Conservation (phyloP, 2,113 vertebrate species). For the Helogale parvula region DNA sequence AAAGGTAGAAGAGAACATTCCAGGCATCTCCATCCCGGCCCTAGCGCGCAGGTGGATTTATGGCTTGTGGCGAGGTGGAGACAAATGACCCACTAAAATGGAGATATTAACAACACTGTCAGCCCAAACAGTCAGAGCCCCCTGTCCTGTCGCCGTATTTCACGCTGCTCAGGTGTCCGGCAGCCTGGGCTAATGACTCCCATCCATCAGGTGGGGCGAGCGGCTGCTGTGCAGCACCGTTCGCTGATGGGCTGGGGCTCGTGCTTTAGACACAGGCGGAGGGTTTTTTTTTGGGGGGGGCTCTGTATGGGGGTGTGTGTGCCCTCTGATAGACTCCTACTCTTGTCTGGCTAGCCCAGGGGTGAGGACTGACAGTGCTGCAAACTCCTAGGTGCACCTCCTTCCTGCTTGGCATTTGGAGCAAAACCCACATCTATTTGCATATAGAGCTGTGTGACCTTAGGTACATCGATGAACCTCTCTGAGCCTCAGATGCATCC, state of each 20-base stretch:
- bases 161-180: conserved; percentile 77
- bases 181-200: conserved; percentile 77
- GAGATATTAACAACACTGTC: conserved; percentile 79
- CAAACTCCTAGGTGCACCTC: background rate
- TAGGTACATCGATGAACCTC: background rate
- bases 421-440: background rate
- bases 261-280: conserved; percentile 48
- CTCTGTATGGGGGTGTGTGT: background rate
- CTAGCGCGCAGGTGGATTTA: conserved; percentile 64
- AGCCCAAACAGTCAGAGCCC: conserved; percentile 59
- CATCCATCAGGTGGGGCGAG: conserved; percentile 77
- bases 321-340: background rate
- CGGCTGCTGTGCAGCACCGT: conserved; percentile 63
- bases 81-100: conserved; percentile 73
- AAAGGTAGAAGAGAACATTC: background rate
- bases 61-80: conserved; percentile 75
- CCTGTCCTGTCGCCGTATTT: background rate
- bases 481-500: background rate
- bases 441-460: background rate
- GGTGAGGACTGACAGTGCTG: background rate
- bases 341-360: background rate
- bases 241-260: conserved; percentile 68
- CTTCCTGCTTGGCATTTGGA: background rate
- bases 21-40: background rate
- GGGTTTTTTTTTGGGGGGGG: conserved; percentile 27